Base-by-base conservation (phyloP, 1,140 invertebrate genomes). In the Drosophila grimshawi region DNA sequence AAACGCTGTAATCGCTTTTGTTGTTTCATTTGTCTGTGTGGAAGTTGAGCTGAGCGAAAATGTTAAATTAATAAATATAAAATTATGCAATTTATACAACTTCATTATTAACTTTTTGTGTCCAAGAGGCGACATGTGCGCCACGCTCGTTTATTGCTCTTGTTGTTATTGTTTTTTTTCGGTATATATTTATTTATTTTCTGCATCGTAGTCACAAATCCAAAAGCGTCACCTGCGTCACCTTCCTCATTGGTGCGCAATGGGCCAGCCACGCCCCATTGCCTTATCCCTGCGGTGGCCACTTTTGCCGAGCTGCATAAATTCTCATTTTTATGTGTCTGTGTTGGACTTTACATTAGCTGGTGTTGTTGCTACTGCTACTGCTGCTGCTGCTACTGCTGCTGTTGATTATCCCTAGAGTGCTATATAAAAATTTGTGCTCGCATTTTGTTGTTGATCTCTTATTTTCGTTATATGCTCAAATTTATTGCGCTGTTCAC, bases 281-380 rank as follows among this genome's bases (percentile, higher is more conserved):
- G 6, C n/a, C 0, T 46, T 52, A 30, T 78, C 70, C 82, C 83
- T 64, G 59, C 59, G 70, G 82, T 72, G 60, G 66, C 78, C 71
- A 81, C 75, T 78, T 60, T 74, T 64, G 51, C 70, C 55, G 41
- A 53, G 74, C 69, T 77, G 68, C 76, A 86, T 86, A 86, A 86
- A 86, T 86, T 86, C 69, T 74, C 83, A 88, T 88, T 86, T 86
- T 86, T 88, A 86, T 88, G 82, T 88, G 83, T 88, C 83, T 86
- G 83, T 64, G 83, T 77, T 73, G 83, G 83, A 88, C 79, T 86
- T 88, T 86, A 86, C 80, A 88, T 86, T 86, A 88, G 82, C 79
- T 81, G 49, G 56, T 66, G 56, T 33, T 62, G 55, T 19, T 32
- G 29, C 43, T 48, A 29, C 19, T 19, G 46, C 43, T 43, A 55